Conservation (phyloP, 2,888 invertebrate species). For the Xestobium rufovillosum region DNA sequence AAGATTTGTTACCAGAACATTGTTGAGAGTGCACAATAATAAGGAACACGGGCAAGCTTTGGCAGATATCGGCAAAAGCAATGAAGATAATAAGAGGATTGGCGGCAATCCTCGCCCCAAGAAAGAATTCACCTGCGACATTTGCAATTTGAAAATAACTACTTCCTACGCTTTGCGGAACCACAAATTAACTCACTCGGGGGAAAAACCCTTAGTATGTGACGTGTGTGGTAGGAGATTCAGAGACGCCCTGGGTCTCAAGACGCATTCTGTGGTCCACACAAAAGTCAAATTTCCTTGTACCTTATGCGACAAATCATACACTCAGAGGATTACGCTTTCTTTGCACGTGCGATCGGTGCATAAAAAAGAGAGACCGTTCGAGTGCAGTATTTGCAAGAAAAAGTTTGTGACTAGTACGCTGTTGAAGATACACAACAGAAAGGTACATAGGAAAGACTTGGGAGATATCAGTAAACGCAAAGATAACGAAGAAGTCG, state of each 20-base stretch:
- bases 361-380: neutral
- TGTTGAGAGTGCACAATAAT: conserved; percentile 1
- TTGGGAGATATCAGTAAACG: too few species aligned
- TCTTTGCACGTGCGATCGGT: neutral
- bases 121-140: too few species aligned
- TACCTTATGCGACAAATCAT: neutral
- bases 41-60: too few species aligned
- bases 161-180: too few species aligned
- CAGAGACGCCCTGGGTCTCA: neutral
- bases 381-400: neutral
- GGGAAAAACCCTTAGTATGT: conserved; percentile 1
- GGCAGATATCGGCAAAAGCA: too few species aligned
- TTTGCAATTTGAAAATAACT: too few species aligned
- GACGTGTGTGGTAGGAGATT: neutral
- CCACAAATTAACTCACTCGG: neutral
- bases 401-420: conserved; percentile 6
- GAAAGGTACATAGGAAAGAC: too few species aligned
- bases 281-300: neutral
- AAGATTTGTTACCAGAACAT: conserved; percentile 4
- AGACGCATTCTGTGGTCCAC: neutral
- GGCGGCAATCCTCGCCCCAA: too few species aligned
- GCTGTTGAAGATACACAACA: conserved; percentile 3
- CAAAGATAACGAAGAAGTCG: too few species aligned
- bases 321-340: neutral
- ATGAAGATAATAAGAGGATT: too few species aligned